Conservation (phyloP, 2,797 vertebrate genomes). For the Numenius phaeopus region DNA sequence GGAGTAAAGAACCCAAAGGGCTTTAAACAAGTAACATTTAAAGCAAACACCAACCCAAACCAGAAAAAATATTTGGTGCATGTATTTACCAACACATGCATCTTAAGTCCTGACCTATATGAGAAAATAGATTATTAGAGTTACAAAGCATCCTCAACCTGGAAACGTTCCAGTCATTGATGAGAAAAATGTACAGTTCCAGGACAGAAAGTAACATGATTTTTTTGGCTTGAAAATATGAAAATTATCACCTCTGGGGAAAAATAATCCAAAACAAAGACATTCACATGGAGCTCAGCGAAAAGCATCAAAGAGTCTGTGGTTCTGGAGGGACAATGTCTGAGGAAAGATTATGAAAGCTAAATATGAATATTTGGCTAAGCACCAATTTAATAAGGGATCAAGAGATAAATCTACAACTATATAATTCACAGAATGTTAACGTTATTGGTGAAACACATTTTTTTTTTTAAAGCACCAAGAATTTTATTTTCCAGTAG, state of each 20-base stretch:
- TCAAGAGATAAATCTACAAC: not conserved
- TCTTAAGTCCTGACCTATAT: not conserved
- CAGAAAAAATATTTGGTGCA: not conserved
- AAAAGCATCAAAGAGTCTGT: not conserved
- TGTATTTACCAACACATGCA: rapidly evolving
- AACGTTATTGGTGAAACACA: not conserved
- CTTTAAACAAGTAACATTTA: not conserved
- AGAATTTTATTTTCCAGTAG: not conserved
- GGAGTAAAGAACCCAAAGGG: not conserved
- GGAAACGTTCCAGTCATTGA: not conserved
- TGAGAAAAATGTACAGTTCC: not conserved
- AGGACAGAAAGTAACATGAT: not conserved
- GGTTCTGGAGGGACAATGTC: not conserved
- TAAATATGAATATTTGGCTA: not conserved
- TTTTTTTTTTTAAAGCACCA: not conserved
- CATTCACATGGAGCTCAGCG: not conserved
- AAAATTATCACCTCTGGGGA: not conserved
- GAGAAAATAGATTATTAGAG: not conserved
- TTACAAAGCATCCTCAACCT: not conserved
- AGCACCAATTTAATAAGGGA: not conserved
- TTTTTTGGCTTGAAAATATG: not conserved
- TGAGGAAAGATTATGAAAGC: not conserved
- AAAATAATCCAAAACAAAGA: slow-evolving; percentile 2
- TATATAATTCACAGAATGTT: not conserved
- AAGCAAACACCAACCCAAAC: not conserved